Evolutionary conservation across 2,888 invertebrate species (phyloP), one percentile per base, ranked within the genome.

Genomic region (Lasiommata megera): DNA sequence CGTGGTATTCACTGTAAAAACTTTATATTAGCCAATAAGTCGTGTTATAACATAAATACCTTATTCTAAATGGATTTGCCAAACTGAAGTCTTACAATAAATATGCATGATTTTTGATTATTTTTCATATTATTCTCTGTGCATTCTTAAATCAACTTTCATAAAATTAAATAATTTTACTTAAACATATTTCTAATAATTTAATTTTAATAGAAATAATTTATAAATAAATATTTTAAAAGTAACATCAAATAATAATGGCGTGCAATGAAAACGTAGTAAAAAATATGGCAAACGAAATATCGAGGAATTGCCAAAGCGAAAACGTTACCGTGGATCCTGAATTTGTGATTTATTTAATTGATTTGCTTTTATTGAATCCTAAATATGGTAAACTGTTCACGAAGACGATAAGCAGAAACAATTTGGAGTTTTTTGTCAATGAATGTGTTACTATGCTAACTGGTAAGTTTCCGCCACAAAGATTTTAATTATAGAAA

Each of bases 251-350:
- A 23, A 8, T 43, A 62, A 56, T 23, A 60, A 88, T 89, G 87
- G 84, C 82, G 37, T 83, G 84, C 65, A 88, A 88, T 67, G 89
- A 91, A 41, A 92, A 91, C 65, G 79, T 92, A 14, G 80, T 92
- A 9, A 92, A 92, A 67, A 93, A 92, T 68, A 92, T 93, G 64
- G 92, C 93, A 0, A 91, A 88, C 60, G 93, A 93, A 79, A 86
- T 93, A 46, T 79, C 92, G 0, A 77, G 93, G 55, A 91, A 92
- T 67, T 92, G 92, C 64, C 86, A 84, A 60, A 67, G 79, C 0
- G 77, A 79, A 8, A 80, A 80, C 38, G 77, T 91, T 1, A 67
- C 72, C 0, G 82, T 92, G 0, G 87, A 92, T 11, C 77, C 87
- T 0, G 89, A 92, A 9, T 92, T 93, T 55, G 87, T 92, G 0